Evolutionary conservation across 1,140 invertebrate species (phyloP).

Genomic region (Pogonognathellus flavescens): DNA sequence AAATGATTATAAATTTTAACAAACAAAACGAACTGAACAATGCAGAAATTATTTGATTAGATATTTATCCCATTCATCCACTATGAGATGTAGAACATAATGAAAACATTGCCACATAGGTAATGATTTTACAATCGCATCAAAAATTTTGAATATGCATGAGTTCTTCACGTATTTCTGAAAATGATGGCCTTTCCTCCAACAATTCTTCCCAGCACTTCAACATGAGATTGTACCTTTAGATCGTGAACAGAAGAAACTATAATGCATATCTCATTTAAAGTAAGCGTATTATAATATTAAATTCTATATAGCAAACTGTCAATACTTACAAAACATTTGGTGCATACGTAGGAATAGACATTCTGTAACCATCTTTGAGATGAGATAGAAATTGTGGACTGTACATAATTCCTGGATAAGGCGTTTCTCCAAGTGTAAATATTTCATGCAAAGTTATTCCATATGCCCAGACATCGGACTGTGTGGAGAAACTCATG

Average conservation of each 20-base stretch:
- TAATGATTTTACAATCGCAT: no score
- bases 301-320: no score
- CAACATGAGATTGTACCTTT: not conserved
- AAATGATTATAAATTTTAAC: no score
- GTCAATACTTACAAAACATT: not conserved
- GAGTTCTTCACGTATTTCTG: not conserved
- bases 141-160: not conserved
- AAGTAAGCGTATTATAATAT: no score
- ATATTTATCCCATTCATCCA: no score
- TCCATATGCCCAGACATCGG: slow-evolving; percentile 73
- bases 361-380: slow-evolving; percentile 71
- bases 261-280: no score
- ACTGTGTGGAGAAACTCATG: slow-evolving; percentile 70
- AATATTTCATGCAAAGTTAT: slow-evolving; percentile 72
- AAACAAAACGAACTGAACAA: no score
- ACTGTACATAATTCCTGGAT: slow-evolving; percentile 71
- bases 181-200: not conserved
- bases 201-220: not conserved
- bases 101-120: no score
- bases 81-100: no score
- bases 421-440: slow-evolving; percentile 69
- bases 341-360: slow-evolving; percentile 67
- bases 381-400: slow-evolving; percentile 71
- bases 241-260: no score
- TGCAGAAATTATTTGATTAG: no score